phyloP scores from a whole-genome alignment of 2,113 vertebrate species.

The Cynoglossus semilaevis region DNA sequence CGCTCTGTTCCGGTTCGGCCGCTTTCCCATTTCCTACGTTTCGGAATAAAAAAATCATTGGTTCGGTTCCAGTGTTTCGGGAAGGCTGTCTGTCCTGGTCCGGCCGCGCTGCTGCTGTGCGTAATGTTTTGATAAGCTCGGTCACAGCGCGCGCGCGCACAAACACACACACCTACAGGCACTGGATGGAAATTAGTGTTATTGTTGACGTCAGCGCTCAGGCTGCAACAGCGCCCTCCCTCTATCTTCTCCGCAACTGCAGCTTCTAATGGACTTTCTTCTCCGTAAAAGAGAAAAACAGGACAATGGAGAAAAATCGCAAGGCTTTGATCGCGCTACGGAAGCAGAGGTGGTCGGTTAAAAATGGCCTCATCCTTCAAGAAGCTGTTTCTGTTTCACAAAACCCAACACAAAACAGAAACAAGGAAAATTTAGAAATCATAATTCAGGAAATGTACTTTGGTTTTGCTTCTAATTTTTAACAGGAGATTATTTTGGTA shows the following conservation, averaged over 20 bases:
- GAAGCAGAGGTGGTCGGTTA: too few relatives aligned
- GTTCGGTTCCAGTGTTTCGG: slow-evolving; percentile 44
- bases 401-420: too few relatives aligned
- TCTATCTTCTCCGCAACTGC: slow-evolving; percentile 53
- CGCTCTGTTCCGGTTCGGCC: slow-evolving; percentile 38
- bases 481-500: too few relatives aligned
- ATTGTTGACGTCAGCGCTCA: slow-evolving; percentile 73
- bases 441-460: too few relatives aligned
- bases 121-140: slow-evolving; percentile 72
- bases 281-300: too few relatives aligned
- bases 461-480: too few relatives aligned
- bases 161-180: not conserved
- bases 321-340: too few relatives aligned
- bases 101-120: slow-evolving; percentile 60
- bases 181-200: slow-evolving; percentile 72
- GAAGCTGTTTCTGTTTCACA: too few relatives aligned
- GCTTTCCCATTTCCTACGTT: not conserved
- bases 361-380: too few relatives aligned
- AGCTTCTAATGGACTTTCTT: slow-evolving; percentile 59
- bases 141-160: slow-evolving; percentile 58
- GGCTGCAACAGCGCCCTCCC: slow-evolving; percentile 33
- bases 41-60: not conserved
- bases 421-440: too few relatives aligned
- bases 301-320: too few relatives aligned
- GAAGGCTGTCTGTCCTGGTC: slow-evolving; percentile 34